Evolutionary conservation across 2,113 vertebrate species (phyloP).

Genomic region (Engystomops pustulosus): DNA sequence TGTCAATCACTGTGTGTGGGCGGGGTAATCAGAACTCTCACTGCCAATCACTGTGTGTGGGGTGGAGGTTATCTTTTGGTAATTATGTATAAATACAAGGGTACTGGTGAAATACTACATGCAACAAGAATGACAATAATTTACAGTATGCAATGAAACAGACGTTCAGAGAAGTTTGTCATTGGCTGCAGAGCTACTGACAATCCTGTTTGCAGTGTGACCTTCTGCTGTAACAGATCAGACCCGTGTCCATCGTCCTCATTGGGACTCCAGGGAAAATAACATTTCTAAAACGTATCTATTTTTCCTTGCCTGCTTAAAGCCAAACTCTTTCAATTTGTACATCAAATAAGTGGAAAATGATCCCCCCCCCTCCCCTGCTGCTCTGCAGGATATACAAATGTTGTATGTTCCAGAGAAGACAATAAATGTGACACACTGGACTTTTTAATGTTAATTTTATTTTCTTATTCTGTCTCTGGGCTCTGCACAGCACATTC

Average conservation of each 20-base stretch:
- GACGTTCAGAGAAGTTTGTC: neutral
- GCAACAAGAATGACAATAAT: neutral
- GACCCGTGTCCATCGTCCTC: neutral
- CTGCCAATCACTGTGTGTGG: no score
- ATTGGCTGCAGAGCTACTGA: no score
- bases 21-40: no score
- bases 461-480: no score
- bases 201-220: neutral
- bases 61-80: no score
- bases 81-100: no score
- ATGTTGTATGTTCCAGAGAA: neutral
- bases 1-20: no score
- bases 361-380: no score
- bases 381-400: neutral
- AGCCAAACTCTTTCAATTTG: constrained; percentile 1
- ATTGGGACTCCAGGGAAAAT: neutral
- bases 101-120: neutral
- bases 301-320: neutral
- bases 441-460: no score
- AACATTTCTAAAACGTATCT: neutral
- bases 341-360: neutral
- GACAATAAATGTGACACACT: no score
- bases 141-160: neutral
- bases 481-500: no score
- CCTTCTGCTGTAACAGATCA: neutral